A percentile compares a stretch with the other conserved stretches of the same genome.
phyloP scores from a whole-genome alignment of 2,888 invertebrate species.

The Pomacea canaliculata region DNA sequence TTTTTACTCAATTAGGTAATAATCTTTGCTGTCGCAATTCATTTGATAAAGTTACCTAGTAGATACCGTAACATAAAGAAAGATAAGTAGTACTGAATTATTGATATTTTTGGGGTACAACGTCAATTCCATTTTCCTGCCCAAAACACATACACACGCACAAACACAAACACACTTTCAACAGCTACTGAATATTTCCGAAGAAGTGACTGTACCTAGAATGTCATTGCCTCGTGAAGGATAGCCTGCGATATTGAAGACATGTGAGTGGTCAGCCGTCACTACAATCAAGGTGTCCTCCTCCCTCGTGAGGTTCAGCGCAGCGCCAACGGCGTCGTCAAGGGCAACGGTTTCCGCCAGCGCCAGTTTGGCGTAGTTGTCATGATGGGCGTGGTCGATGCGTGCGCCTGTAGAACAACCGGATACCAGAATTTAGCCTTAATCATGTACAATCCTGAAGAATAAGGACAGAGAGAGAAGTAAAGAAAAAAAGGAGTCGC shows the following conservation, averaged over 20 bases:
- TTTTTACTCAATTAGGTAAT: no score
- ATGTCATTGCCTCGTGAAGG: conserved; percentile 58
- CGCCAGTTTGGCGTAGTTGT: conserved; percentile 74
- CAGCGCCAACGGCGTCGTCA: conserved; percentile 78
- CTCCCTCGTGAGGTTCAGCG: conserved; percentile 69
- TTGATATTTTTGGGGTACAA: no score
- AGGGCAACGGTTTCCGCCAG: conserved; percentile 85
- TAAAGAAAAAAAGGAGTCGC: neutral
- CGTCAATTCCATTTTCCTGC: no score
- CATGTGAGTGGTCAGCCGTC: conserved; percentile 70
- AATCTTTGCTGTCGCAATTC: no score
- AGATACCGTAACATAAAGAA: no score
- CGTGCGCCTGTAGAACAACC: conserved; percentile 48
- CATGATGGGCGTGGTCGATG: conserved; percentile 73
- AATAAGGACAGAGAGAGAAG: neutral
- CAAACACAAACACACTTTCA: no score
- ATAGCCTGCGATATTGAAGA: conserved; percentile 61
- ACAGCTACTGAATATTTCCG: no score
- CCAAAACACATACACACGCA: no score
- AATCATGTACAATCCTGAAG: neutral
- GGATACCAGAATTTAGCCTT: no score
- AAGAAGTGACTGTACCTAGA: conserved; percentile 46
- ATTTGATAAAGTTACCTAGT: no score
- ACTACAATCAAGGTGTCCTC: conserved; percentile 83
- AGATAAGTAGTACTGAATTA: no score